Percentiles rank a stretch among this genome's conserved stretches.
Conservation (phyloP, 2,113 vertebrate species). For the Dasyornis broadbenti region DNA sequence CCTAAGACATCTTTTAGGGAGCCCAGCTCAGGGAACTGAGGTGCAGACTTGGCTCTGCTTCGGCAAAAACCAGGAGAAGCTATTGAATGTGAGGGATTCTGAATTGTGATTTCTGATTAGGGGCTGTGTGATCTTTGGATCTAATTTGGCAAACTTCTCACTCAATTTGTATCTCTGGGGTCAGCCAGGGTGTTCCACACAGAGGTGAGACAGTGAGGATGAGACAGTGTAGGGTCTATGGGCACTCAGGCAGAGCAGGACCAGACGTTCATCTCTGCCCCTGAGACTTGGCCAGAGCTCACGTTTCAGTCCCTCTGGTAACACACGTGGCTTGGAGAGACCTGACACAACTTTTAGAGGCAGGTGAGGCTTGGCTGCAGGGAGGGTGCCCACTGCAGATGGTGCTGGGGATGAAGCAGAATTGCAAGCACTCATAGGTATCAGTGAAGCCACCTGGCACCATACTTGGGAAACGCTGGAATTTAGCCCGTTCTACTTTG, state of each 20-base stretch:
- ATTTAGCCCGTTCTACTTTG: background rate
- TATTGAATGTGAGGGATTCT: background rate
- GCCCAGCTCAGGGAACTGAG: background rate
- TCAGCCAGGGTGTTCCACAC: background rate
- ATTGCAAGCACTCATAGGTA: background rate
- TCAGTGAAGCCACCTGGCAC: background rate
- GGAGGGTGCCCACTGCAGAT: background rate
- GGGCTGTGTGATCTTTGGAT: background rate
- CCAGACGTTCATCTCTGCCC: fast-evolving
- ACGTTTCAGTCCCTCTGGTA: background rate
- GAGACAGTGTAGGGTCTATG: background rate
- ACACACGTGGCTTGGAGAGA: background rate
- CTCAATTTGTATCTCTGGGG: background rate
- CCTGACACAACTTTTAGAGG: background rate
- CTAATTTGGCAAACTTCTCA: background rate
- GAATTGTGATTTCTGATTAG: background rate
- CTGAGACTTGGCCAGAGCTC: background rate
- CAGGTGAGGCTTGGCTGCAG: background rate
- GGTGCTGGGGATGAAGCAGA: background rate
- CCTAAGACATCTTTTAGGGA: background rate
- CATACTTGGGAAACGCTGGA: background rate
- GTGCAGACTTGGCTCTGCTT: background rate
- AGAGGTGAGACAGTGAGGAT: background rate
- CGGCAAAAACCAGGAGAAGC: background rate
- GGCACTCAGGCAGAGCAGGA: background rate